phyloP scores from a whole-genome alignment of 1,140 invertebrate genomes.

The Leptopilina boulardi region DNA sequence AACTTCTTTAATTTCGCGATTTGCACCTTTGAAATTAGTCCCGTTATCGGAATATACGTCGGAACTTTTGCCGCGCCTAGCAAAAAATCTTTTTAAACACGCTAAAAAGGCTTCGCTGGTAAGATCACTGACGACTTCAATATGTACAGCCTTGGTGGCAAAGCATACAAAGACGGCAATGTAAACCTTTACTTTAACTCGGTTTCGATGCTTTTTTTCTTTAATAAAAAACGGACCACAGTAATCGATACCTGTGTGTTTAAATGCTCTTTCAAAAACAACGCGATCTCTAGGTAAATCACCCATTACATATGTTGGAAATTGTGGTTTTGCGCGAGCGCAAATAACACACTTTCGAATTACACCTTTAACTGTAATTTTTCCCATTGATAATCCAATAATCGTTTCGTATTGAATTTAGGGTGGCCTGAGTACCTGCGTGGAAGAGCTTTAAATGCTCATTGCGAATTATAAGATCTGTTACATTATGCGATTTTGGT shows the following conservation, averaged over 20 bases:
- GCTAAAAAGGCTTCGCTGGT: constrained; percentile 38
- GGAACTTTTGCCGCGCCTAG: not conserved
- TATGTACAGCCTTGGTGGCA: constrained; percentile 55
- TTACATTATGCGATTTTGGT: not conserved
- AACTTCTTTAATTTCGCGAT: not conserved
- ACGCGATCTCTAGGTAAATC: not conserved
- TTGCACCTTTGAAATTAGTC: constrained; percentile 16
- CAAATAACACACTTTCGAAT: not conserved
- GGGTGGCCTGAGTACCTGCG: constrained; percentile 18
- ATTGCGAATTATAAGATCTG: constrained; percentile 18
- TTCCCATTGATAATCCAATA: constrained; percentile 35
- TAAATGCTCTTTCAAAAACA: not conserved
- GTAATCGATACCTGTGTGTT: constrained; percentile 5
- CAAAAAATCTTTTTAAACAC: constrained; percentile 13
- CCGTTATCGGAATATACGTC: not conserved
- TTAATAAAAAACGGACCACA: constrained; percentile 51
- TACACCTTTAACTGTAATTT: constrained; percentile 1
- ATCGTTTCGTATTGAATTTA: not conserved
- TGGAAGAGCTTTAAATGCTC: not conserved
- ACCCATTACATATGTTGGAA: not conserved
- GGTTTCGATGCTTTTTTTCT: constrained; percentile 40
- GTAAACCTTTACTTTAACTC: constrained; percentile 44
- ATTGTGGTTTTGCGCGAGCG: not conserved
- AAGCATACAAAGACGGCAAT: constrained; percentile 37
- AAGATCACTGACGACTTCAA: constrained; percentile 56